Conservation (phyloP, 2,113 vertebrate species). For the Gorsachius goisagi region DNA sequence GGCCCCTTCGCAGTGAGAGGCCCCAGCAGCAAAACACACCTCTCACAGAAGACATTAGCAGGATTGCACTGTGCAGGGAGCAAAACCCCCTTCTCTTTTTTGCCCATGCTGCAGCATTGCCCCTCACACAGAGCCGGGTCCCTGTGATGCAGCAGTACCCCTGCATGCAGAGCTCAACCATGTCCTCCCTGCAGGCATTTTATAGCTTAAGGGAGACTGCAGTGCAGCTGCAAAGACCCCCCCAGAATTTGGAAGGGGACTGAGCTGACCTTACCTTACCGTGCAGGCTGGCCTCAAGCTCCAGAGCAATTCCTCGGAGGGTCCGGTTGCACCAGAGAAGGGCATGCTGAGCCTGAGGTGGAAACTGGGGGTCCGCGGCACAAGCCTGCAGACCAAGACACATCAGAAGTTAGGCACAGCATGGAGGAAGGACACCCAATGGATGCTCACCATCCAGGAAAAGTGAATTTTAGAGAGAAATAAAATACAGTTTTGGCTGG, state of each 20-base stretch:
- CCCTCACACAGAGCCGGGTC: fast-evolving
- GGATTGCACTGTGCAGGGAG: neutral
- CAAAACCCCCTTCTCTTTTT: neutral
- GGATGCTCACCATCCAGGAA: neutral
- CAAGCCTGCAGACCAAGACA: constrained; percentile 37
- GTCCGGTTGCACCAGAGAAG: neutral
- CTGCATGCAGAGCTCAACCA: neutral
- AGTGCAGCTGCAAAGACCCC: neutral
- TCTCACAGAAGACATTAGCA: too few relatives aligned
- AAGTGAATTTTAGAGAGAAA: neutral
- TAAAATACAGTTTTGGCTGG: neutral
- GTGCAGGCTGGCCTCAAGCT: constrained; percentile 50
- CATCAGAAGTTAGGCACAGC: neutral
- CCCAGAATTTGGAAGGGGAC: neutral
- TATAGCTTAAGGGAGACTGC: fast-evolving
- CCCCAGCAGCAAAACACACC: neutral
- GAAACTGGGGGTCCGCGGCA: neutral
- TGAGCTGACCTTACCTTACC: constrained; percentile 67
- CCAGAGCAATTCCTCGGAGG: constrained; percentile 46
- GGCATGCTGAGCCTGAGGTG: neutral
- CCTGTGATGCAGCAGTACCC: neutral
- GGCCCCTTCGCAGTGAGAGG: neutral
- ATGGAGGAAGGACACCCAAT: neutral
- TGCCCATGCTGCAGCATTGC: fast-evolving
- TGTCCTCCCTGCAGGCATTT: neutral